Evolutionary conservation across 2,888 invertebrate species (phyloP).

Genomic region (Drosophila siamana): DNA sequence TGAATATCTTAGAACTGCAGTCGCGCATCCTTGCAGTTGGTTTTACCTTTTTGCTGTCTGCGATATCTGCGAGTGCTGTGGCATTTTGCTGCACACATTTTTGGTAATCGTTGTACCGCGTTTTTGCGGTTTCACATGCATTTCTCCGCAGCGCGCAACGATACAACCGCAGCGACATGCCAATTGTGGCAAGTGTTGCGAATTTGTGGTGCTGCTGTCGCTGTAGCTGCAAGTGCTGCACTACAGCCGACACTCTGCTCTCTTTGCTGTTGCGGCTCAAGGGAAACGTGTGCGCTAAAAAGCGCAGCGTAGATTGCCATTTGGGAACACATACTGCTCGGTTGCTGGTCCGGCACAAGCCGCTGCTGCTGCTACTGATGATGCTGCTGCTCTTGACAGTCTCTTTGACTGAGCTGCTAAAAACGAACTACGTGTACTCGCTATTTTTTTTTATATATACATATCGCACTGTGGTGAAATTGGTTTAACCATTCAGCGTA

Average conservation of each 20-base stretch:
- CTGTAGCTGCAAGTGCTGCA: not conserved
- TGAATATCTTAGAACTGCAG: not conserved
- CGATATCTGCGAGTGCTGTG: constrained; percentile 1
- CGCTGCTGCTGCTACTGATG: too few species aligned
- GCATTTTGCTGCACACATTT: constrained; percentile 33
- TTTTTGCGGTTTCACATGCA: constrained; percentile 68
- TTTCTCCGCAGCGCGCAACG: constrained; percentile 41
- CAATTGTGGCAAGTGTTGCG: constrained; percentile 73
- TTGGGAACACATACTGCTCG: constrained; percentile 10
- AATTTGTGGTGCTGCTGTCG: constrained; percentile 24
- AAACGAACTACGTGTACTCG: constrained; percentile 6
- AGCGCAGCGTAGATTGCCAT: constrained; percentile 51
- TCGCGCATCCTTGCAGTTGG: constrained; percentile 26
- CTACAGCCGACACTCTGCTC: not conserved
- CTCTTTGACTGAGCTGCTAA: not conserved
- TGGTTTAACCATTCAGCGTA: constrained; percentile 20
- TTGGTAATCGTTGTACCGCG: constrained; percentile 71
- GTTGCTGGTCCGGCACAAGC: not conserved
- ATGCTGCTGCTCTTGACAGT: not conserved
- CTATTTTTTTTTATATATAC: constrained; percentile 22
- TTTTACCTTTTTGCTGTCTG: constrained; percentile 28
- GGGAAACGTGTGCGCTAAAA: constrained; percentile 47
- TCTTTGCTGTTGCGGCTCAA: not conserved
- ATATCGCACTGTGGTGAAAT: constrained; percentile 6
- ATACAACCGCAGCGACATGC: constrained; percentile 61